Conservation (phyloP, 2,797 vertebrate genomes). For the Rousettus madagascariensis region DNA sequence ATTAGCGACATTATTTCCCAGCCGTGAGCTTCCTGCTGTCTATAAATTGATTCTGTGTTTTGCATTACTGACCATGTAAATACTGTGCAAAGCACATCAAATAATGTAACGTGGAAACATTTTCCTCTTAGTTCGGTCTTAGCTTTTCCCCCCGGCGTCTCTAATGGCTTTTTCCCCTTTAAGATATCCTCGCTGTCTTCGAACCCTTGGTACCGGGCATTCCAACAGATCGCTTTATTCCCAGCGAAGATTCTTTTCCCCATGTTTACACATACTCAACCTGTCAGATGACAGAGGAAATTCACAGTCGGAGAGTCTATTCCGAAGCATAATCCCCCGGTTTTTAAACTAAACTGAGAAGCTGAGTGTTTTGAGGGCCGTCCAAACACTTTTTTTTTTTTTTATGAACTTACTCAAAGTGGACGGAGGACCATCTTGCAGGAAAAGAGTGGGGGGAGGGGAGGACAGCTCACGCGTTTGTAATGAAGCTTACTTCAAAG, state of each 20-base stretch:
- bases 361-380: background rate
- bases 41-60: background rate
- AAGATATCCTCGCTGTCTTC: background rate
- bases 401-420: background rate
- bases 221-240: background rate
- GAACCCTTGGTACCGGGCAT: background rate
- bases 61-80: background rate
- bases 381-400: background rate
- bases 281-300: background rate
- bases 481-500: constrained; percentile 2
- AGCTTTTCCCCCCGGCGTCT: background rate
- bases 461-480: background rate
- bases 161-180: background rate
- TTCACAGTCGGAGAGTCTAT: constrained; percentile 4
- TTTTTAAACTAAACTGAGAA: constrained; percentile 7
- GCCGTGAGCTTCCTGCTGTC: background rate
- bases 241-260: background rate
- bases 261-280: background rate
- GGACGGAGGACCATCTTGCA: background rate
- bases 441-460: background rate
- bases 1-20: background rate
- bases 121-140: background rate
- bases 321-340: background rate
- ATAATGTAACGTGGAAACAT: background rate
- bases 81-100: background rate